Percentiles rank a stretch among this genome's conserved stretches.
Conservation (phyloP, 92 coral and sea anemone genomes). For the Epizoanthus rinbou region DNA sequence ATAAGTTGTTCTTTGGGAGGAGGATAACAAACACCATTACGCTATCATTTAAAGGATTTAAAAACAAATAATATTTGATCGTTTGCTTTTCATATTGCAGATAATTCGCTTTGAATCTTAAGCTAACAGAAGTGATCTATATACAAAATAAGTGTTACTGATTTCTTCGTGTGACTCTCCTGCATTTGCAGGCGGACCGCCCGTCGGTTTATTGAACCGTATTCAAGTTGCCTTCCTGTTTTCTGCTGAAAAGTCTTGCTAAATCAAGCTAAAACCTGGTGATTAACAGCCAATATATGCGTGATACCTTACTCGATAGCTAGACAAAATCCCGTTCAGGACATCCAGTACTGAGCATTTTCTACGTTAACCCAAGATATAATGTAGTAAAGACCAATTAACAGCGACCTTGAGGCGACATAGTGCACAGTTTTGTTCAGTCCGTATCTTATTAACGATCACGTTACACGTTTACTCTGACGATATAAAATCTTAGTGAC, state of each 20-base stretch:
- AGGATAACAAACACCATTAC: no score
- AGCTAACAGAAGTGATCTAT: background rate
- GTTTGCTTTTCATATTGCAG: background rate
- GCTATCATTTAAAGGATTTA: background rate
- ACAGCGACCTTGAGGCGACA: background rate
- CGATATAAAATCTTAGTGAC: background rate
- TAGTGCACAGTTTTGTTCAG: background rate
- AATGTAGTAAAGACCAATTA: background rate
- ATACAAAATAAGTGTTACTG: background rate
- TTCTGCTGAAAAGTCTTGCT: background rate
- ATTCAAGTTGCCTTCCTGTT: background rate
- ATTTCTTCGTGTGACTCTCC: background rate
- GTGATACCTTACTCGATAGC: background rate
- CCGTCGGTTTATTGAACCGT: background rate
- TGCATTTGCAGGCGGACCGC: background rate
- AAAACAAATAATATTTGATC: constrained; percentile 1
- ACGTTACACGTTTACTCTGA: background rate
- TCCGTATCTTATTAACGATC: background rate
- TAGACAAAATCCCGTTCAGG: background rate
- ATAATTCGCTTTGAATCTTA: background rate
- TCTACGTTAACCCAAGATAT: background rate
- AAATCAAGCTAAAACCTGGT: background rate
- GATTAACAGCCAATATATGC: background rate
- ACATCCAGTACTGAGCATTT: background rate
- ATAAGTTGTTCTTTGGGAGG: background rate